phyloP scores from a whole-genome alignment of 2,113 vertebrate genomes.

The Atractosteus spatula region DNA sequence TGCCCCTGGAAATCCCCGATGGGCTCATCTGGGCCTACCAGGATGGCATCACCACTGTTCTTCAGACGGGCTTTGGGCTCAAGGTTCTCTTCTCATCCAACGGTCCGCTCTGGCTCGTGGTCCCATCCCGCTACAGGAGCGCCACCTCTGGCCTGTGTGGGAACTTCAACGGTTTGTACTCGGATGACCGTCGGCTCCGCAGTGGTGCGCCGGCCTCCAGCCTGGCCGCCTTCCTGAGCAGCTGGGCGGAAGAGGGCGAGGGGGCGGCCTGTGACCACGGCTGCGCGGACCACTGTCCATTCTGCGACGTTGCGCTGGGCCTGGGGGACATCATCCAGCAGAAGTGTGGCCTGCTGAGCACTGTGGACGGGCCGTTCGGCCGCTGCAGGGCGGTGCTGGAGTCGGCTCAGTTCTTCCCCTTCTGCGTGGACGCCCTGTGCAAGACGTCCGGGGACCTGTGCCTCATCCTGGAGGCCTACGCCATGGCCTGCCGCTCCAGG shows the following conservation, averaged over 20 bases:
- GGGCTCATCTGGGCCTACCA: conserved; percentile 27
- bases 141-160: conserved; percentile 54
- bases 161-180: conserved; percentile 52
- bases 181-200: conserved; percentile 40
- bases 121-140: conserved; percentile 9
- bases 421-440: conserved; percentile 29
- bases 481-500: conserved; percentile 23
- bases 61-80: conserved; percentile 16
- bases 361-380: conserved; percentile 15
- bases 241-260: conserved; percentile 29
- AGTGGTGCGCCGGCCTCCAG: neutral
- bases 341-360: conserved; percentile 28
- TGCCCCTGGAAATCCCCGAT: conserved; percentile 26
- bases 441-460: conserved; percentile 22
- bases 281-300: conserved; percentile 17
- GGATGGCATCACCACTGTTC: conserved; percentile 29
- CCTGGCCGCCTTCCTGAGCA: conserved; percentile 30
- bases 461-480: conserved; percentile 27
- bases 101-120: conserved; percentile 31
- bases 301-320: neutral
- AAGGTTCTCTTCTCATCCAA: conserved; percentile 27
- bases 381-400: conserved; percentile 23
- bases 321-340: neutral
- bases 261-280: conserved; percentile 18
- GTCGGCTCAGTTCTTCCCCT: conserved; percentile 8